Evolutionary conservation across 2,888 invertebrate genomes (phyloP), one percentile per base, ranked within the genome.

Genomic region (Melanotus villosus): DNA sequence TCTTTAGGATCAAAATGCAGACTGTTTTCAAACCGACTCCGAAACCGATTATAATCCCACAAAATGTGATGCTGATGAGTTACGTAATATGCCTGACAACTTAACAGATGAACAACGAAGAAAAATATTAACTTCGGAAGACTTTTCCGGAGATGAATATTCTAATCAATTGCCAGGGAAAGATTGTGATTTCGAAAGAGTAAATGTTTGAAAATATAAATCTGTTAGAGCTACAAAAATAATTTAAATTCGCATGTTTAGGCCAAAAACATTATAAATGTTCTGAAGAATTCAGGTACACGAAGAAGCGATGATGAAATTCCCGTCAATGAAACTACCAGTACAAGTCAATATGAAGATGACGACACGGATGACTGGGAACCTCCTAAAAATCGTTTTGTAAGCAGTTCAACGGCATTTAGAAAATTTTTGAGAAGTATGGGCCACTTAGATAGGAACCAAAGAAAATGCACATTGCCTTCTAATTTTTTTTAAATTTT

Each of bases 391-490:
- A 65, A 76, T 5, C 70, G 75, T 30, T 76, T 81, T 18, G 80
- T 82, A n/a, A 81, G 80, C 68, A 80, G 77, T 73, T 81, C 82
- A 0, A 65, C 76, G 2, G 82, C 80, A 4, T 82, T 82, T 71
- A 78, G 80, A 65, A 78, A 79, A 50, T 81, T 82, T 62, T 66
- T 82, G 38, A 79, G 76, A 54, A 71, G 66, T 7, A 57, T 71
- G 68, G 71, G 68, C 16, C 56, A 36, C 1, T 9, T 64, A n/a
- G 67, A 70, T 32, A 14, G 23, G 7, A 26, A 9, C n/a, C 26
- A 26, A 0, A 21, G 1, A 30, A 50, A 52, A 32, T n/a, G n/a
- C n/a, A n/a, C n/a, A n/a, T n/a, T n/a, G n/a, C n/a, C n/a, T n/a
- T n/a, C n/a, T n/a, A n/a, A n/a, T n/a, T n/a, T n/a, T n/a, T n/a